Base-by-base conservation (phyloP, 1,140 invertebrate genomes). In the Cotesia vestalis region DNA sequence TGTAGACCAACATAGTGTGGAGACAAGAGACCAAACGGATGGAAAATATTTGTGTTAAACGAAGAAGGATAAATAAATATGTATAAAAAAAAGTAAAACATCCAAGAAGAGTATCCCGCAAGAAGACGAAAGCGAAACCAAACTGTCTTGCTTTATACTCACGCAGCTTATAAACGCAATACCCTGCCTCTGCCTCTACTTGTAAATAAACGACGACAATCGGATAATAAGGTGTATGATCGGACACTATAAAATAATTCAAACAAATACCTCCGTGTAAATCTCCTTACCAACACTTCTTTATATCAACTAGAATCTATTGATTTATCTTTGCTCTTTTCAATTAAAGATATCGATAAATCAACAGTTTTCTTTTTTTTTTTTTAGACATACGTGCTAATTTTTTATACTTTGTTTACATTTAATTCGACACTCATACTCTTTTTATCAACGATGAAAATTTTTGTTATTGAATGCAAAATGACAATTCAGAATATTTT, bases 141-240 rank as follows among this genome's bases (percentile, higher is more conserved):
- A 78, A 82, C 79, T 80, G 81, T 81, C 78, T 74, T 61, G 57
- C 17, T n/a, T 34, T 14, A 35, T 55, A 51, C 59, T 53, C 60
- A 2, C 11, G 52, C 73, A 78, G 66, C 71, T 40, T 72, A 74
- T 71, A 69, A 61, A 60, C 76, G 60, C 76, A 79, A 79, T 80
- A 83, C 81, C 78, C 75, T 51, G 17, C 17, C 27, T 3, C 27
- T 27, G 27, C 27, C 75, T 46, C 71, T 40, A 59, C 75, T 75
- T 72, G 75, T 74, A 76, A 80, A 79, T 78, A 79, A 83, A 46
- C 40, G 40, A 83, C 83, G 81, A 86, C 83, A 84, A 84, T 85
- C 83, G 82, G 83, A 85, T 85, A 84, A 86, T 85, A 84, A 84
- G 83, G 81, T 83, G 80, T 85, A 81, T 76, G 67, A 73, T 76